Conservation (phyloP, 2,888 invertebrate genomes). For the Lasioglossum morio region DNA sequence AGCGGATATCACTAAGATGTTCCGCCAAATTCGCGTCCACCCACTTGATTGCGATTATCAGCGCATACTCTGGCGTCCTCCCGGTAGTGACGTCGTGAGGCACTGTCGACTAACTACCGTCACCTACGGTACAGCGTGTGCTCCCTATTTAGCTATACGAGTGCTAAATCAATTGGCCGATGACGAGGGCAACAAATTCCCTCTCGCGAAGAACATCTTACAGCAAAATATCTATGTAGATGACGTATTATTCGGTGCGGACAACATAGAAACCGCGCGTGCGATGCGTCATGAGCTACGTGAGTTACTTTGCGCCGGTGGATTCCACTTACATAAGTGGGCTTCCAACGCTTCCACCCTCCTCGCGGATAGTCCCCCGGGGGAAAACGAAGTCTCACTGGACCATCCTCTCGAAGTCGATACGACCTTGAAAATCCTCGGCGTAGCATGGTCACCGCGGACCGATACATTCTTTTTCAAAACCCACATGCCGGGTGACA, state of each 20-base stretch:
- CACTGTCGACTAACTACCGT: not conserved
- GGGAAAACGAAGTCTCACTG: no score
- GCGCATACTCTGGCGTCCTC: not conserved
- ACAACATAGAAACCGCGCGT: not conserved
- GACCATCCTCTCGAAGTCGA: no score
- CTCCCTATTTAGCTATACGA: not conserved
- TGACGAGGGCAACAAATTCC: not conserved
- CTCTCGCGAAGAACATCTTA: not conserved
- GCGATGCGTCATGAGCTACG: not conserved
- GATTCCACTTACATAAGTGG: not conserved
- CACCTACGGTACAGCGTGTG: not conserved
- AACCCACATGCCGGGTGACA: no score
- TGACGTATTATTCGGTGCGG: not conserved
- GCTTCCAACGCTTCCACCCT: not conserved
- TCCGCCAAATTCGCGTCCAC: not conserved
- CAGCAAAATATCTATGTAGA: not conserved
- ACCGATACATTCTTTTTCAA: no score
- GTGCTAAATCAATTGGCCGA: not conserved
- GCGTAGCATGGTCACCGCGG: no score
- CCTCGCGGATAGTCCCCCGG: no score
- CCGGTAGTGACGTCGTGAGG: not conserved
- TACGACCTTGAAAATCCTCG: no score
- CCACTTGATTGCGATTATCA: not conserved
- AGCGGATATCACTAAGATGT: not conserved
- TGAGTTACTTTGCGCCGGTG: not conserved